Evolutionary conservation across 2,113 vertebrate genomes (phyloP).

Genomic region (Diadophis punctatus): DNA sequence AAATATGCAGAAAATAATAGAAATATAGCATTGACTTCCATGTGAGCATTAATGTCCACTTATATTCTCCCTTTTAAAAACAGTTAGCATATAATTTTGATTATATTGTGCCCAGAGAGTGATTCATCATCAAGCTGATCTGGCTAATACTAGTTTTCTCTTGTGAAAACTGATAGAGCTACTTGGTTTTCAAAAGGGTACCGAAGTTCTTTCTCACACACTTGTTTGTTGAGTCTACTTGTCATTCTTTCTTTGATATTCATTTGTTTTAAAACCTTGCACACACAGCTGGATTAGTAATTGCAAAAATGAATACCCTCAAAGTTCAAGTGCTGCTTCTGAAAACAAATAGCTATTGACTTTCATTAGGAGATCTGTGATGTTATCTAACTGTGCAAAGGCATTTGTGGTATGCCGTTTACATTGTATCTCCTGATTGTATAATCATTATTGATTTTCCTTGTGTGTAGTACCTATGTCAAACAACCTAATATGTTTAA

Average conservation of each 20-base stretch:
- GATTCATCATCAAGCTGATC: background rate
- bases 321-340: conserved; percentile 75
- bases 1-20: background rate
- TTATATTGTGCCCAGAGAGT: background rate
- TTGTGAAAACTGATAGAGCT: conserved; percentile 47
- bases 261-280: conserved; percentile 52
- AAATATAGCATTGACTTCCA: background rate
- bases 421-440: conserved; percentile 75
- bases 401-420: conserved; percentile 69
- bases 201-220: conserved; percentile 31
- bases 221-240: conserved; percentile 53
- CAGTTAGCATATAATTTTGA: background rate
- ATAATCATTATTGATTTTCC: conserved; percentile 79
- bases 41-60: background rate
- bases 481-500: conserved; percentile 81
- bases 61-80: background rate
- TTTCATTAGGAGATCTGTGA: conserved; percentile 69
- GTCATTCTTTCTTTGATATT: conserved; percentile 69
- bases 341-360: conserved; percentile 76
- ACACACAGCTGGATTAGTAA: conserved; percentile 38
- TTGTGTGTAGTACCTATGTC: conserved; percentile 72
- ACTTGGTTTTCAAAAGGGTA: conserved; percentile 45
- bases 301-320: conserved; percentile 35
- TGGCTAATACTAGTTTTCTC: conserved; percentile 1
- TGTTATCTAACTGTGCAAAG: conserved; percentile 73